Conservation (phyloP, 2,888 invertebrate genomes). For the Trichogramma dendrolimi region DNA sequence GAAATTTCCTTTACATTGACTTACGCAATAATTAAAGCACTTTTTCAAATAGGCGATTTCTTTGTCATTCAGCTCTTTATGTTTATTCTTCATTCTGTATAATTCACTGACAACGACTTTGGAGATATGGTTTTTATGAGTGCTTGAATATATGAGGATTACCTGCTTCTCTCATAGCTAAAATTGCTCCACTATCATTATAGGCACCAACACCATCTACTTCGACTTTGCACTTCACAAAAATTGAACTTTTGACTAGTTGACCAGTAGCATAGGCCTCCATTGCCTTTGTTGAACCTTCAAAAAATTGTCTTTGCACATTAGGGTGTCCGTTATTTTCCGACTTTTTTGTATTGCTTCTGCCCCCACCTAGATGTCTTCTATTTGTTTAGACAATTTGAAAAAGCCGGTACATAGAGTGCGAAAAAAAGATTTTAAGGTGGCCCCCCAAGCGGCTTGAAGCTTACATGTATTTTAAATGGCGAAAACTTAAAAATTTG, state of each 20-base stretch:
- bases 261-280: constrained; percentile 5
- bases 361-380: too few species aligned
- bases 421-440: too few species aligned
- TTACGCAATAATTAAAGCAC: constrained; percentile 11
- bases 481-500: too few species aligned
- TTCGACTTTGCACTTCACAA: constrained; percentile 2
- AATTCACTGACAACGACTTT: constrained; percentile 13
- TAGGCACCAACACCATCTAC: constrained; percentile 3
- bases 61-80: constrained; percentile 10
- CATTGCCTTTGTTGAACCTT: constrained; percentile 14
- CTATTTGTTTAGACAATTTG: too few species aligned
- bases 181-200: constrained; percentile 14
- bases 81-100: constrained; percentile 9
- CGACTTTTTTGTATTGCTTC: too few species aligned
- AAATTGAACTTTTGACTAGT: constrained; percentile 8
- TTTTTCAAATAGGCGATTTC: constrained; percentile 4
- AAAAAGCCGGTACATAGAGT: too few species aligned
- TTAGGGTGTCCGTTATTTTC: too few species aligned
- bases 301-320: too few species aligned
- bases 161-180: neutral
- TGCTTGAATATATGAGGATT: constrained; percentile 14
- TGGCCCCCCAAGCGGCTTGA: too few species aligned
- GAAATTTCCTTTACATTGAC: constrained; percentile 5
- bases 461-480: too few species aligned
- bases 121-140: constrained; percentile 10